Evolutionary conservation across 2,888 invertebrate genomes (phyloP).

Genomic region (Himalopsyche kuldschensis): DNA sequence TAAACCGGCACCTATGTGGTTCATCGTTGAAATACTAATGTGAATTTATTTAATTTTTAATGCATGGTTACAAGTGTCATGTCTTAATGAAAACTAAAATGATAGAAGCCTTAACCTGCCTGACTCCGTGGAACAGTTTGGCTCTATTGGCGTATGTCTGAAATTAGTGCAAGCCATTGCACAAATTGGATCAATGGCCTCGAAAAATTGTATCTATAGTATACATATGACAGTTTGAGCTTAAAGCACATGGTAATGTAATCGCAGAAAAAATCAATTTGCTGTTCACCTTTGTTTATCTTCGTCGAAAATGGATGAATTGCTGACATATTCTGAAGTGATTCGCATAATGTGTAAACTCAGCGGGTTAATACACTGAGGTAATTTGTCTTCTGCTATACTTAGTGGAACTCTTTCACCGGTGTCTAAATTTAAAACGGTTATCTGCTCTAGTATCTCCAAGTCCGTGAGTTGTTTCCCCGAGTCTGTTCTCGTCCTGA

Average conservation of each 20-base stretch:
- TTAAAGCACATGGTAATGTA: too few relatives aligned
- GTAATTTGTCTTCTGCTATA: conserved; percentile 90
- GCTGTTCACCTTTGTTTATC: conserved; percentile 48
- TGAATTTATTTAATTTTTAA: too few relatives aligned
- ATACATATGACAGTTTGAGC: not conserved
- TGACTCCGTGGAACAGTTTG: too few relatives aligned
- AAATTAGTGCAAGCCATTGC: too few relatives aligned
- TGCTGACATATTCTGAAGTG: conserved; percentile 86
- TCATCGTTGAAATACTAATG: too few relatives aligned
- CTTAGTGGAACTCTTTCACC: conserved; percentile 93
- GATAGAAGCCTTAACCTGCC: too few relatives aligned
- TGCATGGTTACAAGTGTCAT: too few relatives aligned
- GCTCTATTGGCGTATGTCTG: too few relatives aligned
- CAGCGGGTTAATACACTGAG: conserved; percentile 89
- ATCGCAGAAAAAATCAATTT: not conserved
- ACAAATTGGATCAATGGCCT: not conserved
- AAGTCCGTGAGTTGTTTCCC: conserved; percentile 86
- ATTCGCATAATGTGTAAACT: conserved; percentile 92
- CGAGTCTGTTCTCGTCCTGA: conserved; percentile 82
- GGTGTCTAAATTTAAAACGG: conserved; percentile 78
- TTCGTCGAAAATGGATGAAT: conserved; percentile 53
- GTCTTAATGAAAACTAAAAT: too few relatives aligned
- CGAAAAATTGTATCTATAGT: not conserved
- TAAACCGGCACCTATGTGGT: too few relatives aligned
- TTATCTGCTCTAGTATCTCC: conserved; percentile 91